A percentile compares a stretch with the other conserved stretches of the same genome.
These are phyloP conservation scores for Psettodes erumei DNA, from an alignment of 2,113 vertebrate genomes.

Conservation along the genomic window DNA sequence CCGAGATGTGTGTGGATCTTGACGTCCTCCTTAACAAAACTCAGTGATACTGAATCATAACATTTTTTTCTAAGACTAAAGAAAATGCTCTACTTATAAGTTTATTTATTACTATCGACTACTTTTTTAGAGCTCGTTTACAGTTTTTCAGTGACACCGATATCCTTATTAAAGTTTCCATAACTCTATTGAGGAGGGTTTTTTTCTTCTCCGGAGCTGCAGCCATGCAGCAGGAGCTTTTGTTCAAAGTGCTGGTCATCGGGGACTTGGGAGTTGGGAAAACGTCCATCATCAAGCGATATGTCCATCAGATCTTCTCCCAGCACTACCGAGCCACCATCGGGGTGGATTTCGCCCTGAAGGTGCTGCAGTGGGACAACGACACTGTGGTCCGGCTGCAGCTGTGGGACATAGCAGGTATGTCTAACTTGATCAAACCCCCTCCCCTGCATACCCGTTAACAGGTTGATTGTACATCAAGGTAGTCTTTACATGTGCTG, in stretches of 20 bases:
- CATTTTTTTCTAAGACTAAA: neutral
- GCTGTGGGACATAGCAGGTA: slow-evolving; percentile 87
- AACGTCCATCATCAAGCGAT: slow-evolving; percentile 85
- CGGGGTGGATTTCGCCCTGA: slow-evolving; percentile 86
- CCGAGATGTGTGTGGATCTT: neutral
- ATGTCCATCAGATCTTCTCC: slow-evolving; percentile 86
- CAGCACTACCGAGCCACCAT: slow-evolving; percentile 86
- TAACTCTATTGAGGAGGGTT: neutral
- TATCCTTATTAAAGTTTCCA: neutral
- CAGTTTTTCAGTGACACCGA: neutral
- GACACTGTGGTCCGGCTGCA: slow-evolving; percentile 82
- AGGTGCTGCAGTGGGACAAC: slow-evolving; percentile 82
- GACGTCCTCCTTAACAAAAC: neutral
- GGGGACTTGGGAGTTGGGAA: slow-evolving; percentile 85
- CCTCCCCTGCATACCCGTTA: neutral
- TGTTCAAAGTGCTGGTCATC: slow-evolving; percentile 85
- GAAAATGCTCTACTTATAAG: neutral
- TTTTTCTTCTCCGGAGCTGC: neutral
- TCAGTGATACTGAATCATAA: neutral
- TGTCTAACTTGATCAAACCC: slow-evolving; percentile 22
- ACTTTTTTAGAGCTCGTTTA: neutral
- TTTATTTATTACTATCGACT: neutral
- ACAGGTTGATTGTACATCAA: slow-evolving; percentile 3
- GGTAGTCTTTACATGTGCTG: neutral
- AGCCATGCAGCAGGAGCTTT: slow-evolving; percentile 81